Percentiles rank a stretch among this genome's conserved stretches.
Evolutionary conservation across 2,888 invertebrate species (phyloP).

Genomic region (Phytoseiulus persimilis): DNA sequence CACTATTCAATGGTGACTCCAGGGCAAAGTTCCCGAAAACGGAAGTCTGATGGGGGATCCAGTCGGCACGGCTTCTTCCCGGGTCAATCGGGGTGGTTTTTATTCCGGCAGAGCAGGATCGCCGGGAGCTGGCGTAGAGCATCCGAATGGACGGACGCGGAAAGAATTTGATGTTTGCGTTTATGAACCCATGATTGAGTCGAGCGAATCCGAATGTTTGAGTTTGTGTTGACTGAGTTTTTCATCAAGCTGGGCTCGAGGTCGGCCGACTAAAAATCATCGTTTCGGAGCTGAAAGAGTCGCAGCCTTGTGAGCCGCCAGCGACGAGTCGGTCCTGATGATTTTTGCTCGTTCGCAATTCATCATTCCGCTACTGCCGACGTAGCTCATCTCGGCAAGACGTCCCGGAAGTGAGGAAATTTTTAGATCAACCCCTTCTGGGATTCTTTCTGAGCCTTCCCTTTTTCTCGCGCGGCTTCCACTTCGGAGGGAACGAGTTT

Average conservation of each 20-base stretch:
- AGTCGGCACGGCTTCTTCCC: too few species aligned
- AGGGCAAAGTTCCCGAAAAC: too few species aligned
- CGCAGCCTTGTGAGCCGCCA: background rate
- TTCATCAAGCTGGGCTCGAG: background rate
- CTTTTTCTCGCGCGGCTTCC: background rate
- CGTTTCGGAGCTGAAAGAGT: background rate
- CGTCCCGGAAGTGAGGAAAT: background rate
- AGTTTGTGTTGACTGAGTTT: background rate
- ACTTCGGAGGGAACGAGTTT: background rate
- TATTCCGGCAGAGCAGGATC: too few species aligned
- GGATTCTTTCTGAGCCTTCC: background rate
- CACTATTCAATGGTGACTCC: too few species aligned
- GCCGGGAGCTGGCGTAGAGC: too few species aligned
- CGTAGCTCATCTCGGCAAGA: background rate
- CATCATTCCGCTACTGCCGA: background rate
- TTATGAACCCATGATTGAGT: background rate
- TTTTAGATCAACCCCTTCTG: background rate
- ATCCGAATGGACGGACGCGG: too few species aligned
- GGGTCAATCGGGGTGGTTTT: too few species aligned
- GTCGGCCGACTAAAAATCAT: background rate
- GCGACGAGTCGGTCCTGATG: background rate
- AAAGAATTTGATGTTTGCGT: too few species aligned
- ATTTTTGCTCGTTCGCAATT: background rate
- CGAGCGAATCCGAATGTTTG: background rate
- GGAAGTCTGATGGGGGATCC: too few species aligned